Percentiles rank a stretch among this genome's conserved stretches.
phyloP scores from a whole-genome alignment of 2,113 vertebrate genomes.

The Elachura formosa region DNA sequence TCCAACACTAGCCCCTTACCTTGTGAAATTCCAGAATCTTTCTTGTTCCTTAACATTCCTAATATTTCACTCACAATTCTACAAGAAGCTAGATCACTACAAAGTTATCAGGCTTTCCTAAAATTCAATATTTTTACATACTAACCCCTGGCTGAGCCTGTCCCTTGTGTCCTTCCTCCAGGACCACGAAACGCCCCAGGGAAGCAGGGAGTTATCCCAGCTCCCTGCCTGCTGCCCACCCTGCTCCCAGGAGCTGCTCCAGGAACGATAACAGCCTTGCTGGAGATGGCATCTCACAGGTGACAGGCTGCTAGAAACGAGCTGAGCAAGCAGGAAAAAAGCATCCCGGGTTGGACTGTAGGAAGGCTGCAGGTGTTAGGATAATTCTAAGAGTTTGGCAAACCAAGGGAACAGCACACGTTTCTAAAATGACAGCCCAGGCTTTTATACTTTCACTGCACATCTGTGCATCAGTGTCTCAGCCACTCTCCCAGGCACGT shows the following conservation, averaged over 20 bases:
- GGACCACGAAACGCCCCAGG: rapidly evolving
- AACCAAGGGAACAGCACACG: background rate
- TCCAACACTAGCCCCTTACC: background rate
- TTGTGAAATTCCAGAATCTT: background rate
- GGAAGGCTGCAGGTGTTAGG: constrained; percentile 1
- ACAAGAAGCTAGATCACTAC: background rate
- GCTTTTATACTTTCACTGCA: background rate
- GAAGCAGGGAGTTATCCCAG: background rate
- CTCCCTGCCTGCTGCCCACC: background rate
- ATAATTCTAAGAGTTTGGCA: constrained; percentile 1
- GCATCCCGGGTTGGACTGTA: background rate
- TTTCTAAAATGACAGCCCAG: background rate
- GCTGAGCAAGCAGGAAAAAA: background rate
- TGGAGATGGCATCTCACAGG: background rate
- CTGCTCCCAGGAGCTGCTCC: background rate
- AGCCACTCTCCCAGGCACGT: background rate
- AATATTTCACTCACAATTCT: background rate
- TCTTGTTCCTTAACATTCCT: background rate
- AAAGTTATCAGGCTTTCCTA: background rate
- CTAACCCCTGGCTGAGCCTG: background rate
- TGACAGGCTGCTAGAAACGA: background rate
- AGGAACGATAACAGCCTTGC: background rate
- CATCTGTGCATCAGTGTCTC: background rate
- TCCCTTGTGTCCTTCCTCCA: background rate
- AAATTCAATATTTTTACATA: background rate